Conservation (phyloP, 2,113 vertebrate species). For the Hippolais icterina region DNA sequence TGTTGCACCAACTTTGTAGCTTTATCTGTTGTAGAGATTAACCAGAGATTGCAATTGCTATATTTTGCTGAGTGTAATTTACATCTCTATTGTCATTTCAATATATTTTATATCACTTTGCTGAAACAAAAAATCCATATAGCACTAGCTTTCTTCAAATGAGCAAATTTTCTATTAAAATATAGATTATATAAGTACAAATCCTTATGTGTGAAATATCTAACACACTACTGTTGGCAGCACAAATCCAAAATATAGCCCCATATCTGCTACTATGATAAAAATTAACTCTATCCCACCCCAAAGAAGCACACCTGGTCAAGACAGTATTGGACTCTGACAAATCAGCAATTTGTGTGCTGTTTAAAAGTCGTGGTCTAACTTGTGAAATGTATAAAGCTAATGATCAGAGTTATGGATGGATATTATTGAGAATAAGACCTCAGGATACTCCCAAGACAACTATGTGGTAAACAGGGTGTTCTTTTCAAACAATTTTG, state of each 20-base stretch:
- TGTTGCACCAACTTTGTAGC: background rate
- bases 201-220: background rate
- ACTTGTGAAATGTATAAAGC: background rate
- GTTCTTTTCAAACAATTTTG: background rate
- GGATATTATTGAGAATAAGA: background rate
- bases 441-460: background rate
- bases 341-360: background rate
- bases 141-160: background rate
- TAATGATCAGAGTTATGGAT: background rate
- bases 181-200: background rate
- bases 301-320: background rate
- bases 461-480: background rate
- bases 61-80: background rate
- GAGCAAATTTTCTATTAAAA: background rate
- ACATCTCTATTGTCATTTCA: background rate
- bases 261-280: background rate
- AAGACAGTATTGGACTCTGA: background rate
- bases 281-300: background rate
- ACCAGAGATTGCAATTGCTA: background rate
- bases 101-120: background rate
- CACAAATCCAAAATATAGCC: background rate
- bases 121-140: background rate
- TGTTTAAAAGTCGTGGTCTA: background rate
- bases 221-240: background rate
- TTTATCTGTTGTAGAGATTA: background rate